These are phyloP conservation scores for Rhagonycha fulva DNA, from an alignment of 2,888 invertebrate genomes.

Conservation along the genomic window DNA sequence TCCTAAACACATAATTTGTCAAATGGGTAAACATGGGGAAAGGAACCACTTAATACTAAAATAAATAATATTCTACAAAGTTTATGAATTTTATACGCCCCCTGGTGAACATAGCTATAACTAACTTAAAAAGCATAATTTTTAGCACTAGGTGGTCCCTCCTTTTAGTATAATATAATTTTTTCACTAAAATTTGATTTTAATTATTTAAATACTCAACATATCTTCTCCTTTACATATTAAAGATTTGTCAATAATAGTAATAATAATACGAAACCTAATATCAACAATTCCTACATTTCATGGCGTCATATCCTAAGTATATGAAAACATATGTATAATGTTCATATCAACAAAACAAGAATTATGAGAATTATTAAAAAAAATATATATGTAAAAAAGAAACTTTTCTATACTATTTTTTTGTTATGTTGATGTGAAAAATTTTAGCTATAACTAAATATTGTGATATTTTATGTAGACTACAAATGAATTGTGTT, in stretches of 20 bases:
- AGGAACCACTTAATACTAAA: too few species aligned
- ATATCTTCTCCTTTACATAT: neutral
- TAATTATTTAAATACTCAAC: neutral
- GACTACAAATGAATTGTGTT: slow-evolving; percentile 48
- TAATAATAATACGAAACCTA: neutral
- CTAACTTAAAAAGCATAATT: neutral
- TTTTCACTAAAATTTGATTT: neutral
- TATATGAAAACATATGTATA: neutral
- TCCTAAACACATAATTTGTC: neutral
- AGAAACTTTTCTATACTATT: neutral
- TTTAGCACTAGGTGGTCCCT: neutral
- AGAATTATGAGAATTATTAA: neutral
- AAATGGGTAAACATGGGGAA: neutral
- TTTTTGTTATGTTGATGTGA: slow-evolving; percentile 36
- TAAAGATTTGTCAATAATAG: neutral
- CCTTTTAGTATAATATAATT: too few species aligned
- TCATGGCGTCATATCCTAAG: neutral
- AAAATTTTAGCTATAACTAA: slow-evolving; percentile 43
- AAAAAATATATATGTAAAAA: neutral
- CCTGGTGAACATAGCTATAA: too few species aligned
- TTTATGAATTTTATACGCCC: too few species aligned
- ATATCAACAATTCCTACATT: neutral
- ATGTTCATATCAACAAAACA: neutral
- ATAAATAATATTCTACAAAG: too few species aligned
- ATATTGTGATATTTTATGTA: slow-evolving; percentile 56